These are phyloP conservation scores for Aricia agestis DNA, from an alignment of 1,140 invertebrate species.

Conservation along the genomic window DNA sequence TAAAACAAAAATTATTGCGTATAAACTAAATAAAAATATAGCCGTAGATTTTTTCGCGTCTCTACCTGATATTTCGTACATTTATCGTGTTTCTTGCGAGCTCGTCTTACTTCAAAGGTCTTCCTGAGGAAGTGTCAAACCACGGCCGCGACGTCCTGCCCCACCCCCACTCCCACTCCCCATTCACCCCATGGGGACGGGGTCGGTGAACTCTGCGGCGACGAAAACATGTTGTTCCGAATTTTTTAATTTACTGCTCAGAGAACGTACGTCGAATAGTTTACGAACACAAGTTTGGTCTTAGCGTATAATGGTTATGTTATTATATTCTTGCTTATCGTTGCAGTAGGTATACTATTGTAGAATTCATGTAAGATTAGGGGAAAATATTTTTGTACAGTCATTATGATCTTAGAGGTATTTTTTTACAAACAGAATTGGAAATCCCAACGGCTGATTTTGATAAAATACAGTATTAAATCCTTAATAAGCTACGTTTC, in stretches of 20 bases:
- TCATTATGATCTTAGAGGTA: no score
- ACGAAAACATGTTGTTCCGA: constrained; percentile 46
- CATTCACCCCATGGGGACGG: constrained; percentile 37
- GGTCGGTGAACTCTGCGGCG: constrained; percentile 56
- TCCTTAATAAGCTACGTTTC: no score
- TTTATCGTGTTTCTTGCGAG: constrained; percentile 22
- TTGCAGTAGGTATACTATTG: no score
- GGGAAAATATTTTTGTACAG: no score
- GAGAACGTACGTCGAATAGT: background rate
- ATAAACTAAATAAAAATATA: no score
- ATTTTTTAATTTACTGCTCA: background rate
- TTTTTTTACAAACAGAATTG: no score
- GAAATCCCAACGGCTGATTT: no score
- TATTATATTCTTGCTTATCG: background rate
- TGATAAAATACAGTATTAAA: no score
- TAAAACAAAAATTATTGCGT: no score
- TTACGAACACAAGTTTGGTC: background rate
- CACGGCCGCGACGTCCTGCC: constrained; percentile 58
- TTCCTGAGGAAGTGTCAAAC: constrained; percentile 74
- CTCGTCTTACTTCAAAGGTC: constrained; percentile 66
- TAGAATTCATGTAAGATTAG: no score
- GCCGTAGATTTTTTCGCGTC: background rate
- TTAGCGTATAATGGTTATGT: background rate
- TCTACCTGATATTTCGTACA: background rate
- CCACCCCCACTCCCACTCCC: constrained; percentile 34